Conservation (phyloP, 2,888 invertebrate species). For the Eurois occulta region DNA sequence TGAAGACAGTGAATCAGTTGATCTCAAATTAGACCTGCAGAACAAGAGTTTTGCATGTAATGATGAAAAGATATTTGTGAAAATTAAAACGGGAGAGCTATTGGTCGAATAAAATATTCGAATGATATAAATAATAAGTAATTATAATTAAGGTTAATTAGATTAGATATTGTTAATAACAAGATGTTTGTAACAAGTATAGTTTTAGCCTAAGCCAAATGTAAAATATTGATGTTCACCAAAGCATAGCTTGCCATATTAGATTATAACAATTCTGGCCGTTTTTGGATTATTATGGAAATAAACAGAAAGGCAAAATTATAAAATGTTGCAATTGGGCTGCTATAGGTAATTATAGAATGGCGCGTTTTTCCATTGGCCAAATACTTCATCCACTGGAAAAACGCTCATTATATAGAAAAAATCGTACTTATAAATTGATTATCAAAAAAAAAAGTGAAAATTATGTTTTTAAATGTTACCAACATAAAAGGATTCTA, state of each 20-base stretch:
- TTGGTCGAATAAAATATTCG: slow-evolving; percentile 73
- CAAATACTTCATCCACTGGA: not conserved
- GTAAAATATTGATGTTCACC: slow-evolving; percentile 83
- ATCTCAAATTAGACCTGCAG: slow-evolving; percentile 84
- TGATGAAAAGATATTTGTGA: slow-evolving; percentile 85
- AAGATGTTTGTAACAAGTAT: slow-evolving; percentile 65
- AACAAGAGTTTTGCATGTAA: slow-evolving; percentile 74
- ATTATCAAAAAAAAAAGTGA: not conserved
- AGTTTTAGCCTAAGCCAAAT: slow-evolving; percentile 77
- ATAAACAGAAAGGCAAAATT: slow-evolving; percentile 59
- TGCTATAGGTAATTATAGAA: slow-evolving; percentile 46
- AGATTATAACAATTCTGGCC: slow-evolving; percentile 80
- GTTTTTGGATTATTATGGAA: slow-evolving; percentile 69
- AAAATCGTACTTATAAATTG: slow-evolving; percentile 35
- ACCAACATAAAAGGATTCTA: slow-evolving; percentile 43
- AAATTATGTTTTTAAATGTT: slow-evolving; percentile 49
- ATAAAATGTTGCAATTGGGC: slow-evolving; percentile 36
- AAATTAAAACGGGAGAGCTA: slow-evolving; percentile 85
- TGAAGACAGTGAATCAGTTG: slow-evolving; percentile 79
- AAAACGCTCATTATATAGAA: slow-evolving; percentile 25
- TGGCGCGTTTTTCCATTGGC: slow-evolving; percentile 14
- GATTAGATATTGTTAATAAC: slow-evolving; percentile 61
- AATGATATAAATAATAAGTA: slow-evolving; percentile 49
- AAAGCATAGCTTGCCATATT: slow-evolving; percentile 90
- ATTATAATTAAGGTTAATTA: slow-evolving; percentile 47